These are phyloP conservation scores for Schlechtendalia chinensis DNA, from an alignment of 1,140 invertebrate genomes.

Conservation along the genomic window DNA sequence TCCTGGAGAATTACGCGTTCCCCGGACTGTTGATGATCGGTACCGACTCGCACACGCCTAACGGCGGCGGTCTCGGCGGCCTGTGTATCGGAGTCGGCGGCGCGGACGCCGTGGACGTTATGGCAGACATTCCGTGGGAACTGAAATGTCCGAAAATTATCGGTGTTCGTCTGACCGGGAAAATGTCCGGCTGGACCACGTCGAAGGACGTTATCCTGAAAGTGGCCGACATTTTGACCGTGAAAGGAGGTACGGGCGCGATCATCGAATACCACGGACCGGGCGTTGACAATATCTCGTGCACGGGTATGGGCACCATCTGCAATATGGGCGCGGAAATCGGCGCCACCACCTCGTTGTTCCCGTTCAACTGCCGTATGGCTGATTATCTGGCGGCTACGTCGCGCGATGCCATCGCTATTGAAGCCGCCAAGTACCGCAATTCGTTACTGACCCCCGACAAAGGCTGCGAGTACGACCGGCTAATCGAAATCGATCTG, in stretches of 20 bases:
- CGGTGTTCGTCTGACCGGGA: conserved; percentile 22
- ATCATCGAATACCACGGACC: conserved; percentile 98
- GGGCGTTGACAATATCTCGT: conserved; percentile 96
- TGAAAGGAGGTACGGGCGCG: conserved; percentile 85
- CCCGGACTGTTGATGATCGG: conserved; percentile 96
- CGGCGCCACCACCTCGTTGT: conserved; percentile 97
- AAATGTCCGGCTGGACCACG: conserved; percentile 61
- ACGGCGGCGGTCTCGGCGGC: conserved; percentile 95
- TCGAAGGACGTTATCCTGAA: conserved; percentile 99
- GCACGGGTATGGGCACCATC: conserved; percentile 97
- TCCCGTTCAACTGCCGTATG: conserved; percentile 96
- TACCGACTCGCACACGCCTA: conserved; percentile 98
- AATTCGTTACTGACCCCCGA: conserved; percentile 78
- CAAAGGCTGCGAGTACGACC: conserved; percentile 81
- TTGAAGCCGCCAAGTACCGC: conserved; percentile 75
- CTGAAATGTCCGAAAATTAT: conserved; percentile 92
- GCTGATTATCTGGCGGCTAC: conserved; percentile 90
- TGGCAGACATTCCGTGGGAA: conserved; percentile 99
- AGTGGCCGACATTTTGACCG: conserved; percentile 59
- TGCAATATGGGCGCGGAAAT: conserved; percentile 99
- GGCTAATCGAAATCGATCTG: conserved; percentile 74
- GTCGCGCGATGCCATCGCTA: conserved; percentile 73
- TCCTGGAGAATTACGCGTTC: conserved; percentile 98
- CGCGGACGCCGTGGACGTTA: conserved; percentile 99
- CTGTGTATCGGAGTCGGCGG: conserved; percentile 99